These are phyloP conservation scores for Lasiurus cinereus DNA, from an alignment of 2,113 vertebrate genomes.

Conservation along the genomic window DNA sequence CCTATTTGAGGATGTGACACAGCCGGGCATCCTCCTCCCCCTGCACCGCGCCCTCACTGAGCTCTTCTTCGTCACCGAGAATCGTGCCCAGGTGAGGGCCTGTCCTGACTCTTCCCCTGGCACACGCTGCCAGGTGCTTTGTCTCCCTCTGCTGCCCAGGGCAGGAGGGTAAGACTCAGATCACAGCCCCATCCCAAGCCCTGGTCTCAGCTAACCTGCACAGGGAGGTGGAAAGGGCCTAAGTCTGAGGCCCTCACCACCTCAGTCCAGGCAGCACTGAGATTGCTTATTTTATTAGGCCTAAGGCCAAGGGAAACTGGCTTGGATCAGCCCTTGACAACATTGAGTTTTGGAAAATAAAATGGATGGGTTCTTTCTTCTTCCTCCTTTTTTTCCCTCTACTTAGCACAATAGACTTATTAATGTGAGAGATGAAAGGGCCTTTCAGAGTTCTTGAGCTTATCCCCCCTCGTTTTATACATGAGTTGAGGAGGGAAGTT, in stretches of 20 bases:
- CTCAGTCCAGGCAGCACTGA: not conserved
- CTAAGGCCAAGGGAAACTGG: slow-evolving; percentile 23
- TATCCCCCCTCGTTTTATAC: not conserved
- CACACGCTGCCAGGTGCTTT: not conserved
- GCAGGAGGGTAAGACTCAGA: not conserved
- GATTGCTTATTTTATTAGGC: slow-evolving; percentile 58
- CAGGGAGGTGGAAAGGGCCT: not conserved
- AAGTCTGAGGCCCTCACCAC: not conserved
- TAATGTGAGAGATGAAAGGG: slow-evolving; percentile 50
- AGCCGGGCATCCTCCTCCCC: slow-evolving; percentile 93
- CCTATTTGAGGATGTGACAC: slow-evolving; percentile 90
- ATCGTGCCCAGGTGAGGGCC: slow-evolving; percentile 92
- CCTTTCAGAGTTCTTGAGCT: slow-evolving; percentile 48
- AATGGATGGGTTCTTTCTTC: not conserved
- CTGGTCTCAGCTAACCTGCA: not conserved
- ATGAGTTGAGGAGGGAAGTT: not conserved
- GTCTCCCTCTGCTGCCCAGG: not conserved
- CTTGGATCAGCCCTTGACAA: slow-evolving; percentile 28
- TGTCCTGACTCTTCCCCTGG: not conserved
- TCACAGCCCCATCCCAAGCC: not conserved
- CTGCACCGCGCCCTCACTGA: slow-evolving; percentile 97
- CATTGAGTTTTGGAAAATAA: slow-evolving; percentile 63
- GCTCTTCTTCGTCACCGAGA: slow-evolving; percentile 96
- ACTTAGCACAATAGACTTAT: slow-evolving; percentile 54
- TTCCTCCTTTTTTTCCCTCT: slow-evolving; percentile 9